Evolutionary conservation across 2,888 invertebrate genomes (phyloP).

Genomic region (Stramonita haemastoma): DNA sequence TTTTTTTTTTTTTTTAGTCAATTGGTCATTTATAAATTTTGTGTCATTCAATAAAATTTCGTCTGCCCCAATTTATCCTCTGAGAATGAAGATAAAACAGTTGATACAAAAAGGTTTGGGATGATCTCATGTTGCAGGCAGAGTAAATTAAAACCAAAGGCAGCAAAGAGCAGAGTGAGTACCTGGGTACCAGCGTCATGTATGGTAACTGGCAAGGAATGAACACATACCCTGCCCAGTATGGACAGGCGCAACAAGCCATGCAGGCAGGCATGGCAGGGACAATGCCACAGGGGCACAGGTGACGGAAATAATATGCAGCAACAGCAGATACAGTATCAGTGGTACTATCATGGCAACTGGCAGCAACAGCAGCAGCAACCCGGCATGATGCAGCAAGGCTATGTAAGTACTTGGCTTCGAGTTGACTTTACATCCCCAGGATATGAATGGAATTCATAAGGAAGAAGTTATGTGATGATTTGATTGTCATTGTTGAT

Average conservation of each 20-base stretch:
- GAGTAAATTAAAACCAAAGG: neutral
- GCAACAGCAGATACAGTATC: constrained; percentile 43
- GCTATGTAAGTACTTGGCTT: constrained; percentile 17
- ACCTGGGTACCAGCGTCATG: constrained; percentile 5
- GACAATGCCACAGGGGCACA: neutral
- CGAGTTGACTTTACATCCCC: no score
- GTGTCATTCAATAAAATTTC: no score
- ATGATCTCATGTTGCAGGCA: neutral
- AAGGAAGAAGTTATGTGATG: no score
- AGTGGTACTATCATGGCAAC: constrained; percentile 51
- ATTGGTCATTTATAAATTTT: no score
- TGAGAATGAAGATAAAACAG: neutral
- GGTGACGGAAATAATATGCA: constrained; percentile 18
- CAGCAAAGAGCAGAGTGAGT: neutral
- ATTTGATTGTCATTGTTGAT: neutral
- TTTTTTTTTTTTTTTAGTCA: no score
- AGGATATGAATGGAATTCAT: no score
- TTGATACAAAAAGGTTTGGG: neutral
- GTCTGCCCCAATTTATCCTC: no score
- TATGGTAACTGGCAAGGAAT: constrained; percentile 34
- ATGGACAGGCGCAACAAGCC: constrained; percentile 7
- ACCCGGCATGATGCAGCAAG: constrained; percentile 43
- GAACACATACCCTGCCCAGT: constrained; percentile 11
- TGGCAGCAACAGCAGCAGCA: constrained; percentile 44
- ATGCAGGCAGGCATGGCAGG: constrained; percentile 22